Percentiles rank a stretch among this genome's conserved stretches.
Conservation (phyloP, 2,888 invertebrate species). For the Plagodis dolabraria region DNA sequence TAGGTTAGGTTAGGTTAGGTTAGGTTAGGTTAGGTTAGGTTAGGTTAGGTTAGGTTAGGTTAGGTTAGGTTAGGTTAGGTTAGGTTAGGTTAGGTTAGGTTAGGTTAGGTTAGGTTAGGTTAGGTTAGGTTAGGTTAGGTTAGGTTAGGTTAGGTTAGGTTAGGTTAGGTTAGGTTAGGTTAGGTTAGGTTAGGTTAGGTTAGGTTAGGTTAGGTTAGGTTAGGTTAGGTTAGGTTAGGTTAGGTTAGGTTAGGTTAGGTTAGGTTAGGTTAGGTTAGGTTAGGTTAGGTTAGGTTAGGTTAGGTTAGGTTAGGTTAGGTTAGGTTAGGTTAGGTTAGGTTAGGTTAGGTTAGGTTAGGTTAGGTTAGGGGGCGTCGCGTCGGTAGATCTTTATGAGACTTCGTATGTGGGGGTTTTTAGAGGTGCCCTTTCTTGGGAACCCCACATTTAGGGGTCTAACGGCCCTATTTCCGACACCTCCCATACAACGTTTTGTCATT, state of each 20-base stretch:
- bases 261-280: conserved; percentile 35
- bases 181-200: conserved; percentile 27
- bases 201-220: conserved; percentile 34
- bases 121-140: conserved; percentile 25
- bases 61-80: conserved; percentile 28
- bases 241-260: conserved; percentile 38
- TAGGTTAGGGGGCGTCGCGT: conserved; percentile 37
- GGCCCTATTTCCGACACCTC: no score
- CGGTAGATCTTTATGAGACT: no score
- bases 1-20: conserved; percentile 24
- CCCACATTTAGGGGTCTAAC: no score
- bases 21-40: conserved; percentile 31
- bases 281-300: conserved; percentile 36
- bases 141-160: conserved; percentile 24
- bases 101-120: conserved; percentile 30
- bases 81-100: conserved; percentile 37
- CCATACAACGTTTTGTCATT: no score
- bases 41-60: conserved; percentile 27
- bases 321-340: conserved; percentile 34
- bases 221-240: conserved; percentile 38
- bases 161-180: conserved; percentile 27
- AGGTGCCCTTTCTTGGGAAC: no score
- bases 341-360: conserved; percentile 35
- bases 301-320: conserved; percentile 39
- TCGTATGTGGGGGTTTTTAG: conserved; percentile 32